Evolutionary conservation across 1,140 invertebrate genomes (phyloP).

Genomic region (Drosophila littoralis): DNA sequence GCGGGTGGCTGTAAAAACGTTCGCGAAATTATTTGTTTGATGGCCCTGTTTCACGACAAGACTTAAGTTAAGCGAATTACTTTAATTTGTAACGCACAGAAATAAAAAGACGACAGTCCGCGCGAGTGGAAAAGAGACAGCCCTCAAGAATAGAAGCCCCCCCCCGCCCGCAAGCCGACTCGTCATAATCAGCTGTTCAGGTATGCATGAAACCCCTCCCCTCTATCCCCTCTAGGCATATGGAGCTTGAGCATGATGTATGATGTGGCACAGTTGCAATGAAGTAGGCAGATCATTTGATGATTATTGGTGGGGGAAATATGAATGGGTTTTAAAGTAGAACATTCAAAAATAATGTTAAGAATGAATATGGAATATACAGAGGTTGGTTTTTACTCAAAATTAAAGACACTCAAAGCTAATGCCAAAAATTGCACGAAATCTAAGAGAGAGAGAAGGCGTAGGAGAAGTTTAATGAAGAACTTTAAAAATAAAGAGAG

Average conservation of each 20-base stretch:
- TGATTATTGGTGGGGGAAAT: conserved; percentile 37
- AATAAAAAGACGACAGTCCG: conserved; percentile 5
- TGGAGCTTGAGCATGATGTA: conserved; percentile 65
- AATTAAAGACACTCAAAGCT: neutral
- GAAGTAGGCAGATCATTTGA: conserved; percentile 52
- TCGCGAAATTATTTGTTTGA: conserved; percentile 72
- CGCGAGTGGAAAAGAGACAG: neutral
- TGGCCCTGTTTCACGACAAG: conserved; percentile 22
- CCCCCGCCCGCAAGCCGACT: neutral
- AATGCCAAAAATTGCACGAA: no score
- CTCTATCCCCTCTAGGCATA: neutral
- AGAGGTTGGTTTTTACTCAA: neutral
- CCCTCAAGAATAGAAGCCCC: no score
- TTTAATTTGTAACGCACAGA: conserved; percentile 67
- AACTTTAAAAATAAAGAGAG: no score
- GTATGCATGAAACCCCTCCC: conserved; percentile 60
- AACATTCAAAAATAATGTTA: conserved; percentile 12
- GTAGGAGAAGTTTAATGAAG: no score
- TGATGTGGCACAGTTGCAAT: conserved; percentile 77
- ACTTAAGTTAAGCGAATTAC: conserved; percentile 71
- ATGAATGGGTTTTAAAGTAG: conserved; percentile 17
- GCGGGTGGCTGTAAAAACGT: conserved; percentile 39
- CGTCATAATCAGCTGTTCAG: conserved; percentile 58
- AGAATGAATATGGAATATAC: neutral
- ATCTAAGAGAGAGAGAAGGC: no score